These are phyloP conservation scores for Conistra vaccinii DNA, from an alignment of 2,888 invertebrate genomes.

Conservation along the genomic window DNA sequence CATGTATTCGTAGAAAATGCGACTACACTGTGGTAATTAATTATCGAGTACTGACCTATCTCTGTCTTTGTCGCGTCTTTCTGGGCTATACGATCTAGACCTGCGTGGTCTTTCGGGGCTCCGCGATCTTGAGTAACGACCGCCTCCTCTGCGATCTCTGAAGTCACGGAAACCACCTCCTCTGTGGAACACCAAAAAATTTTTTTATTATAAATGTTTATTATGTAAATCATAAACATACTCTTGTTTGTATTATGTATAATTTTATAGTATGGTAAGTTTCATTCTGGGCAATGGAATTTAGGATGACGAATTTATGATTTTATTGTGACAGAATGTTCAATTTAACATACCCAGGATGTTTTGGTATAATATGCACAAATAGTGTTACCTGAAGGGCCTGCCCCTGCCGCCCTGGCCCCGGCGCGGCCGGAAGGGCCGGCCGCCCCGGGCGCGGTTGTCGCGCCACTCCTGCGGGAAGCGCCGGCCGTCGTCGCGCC, in stretches of 20 bases:
- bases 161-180: constrained; percentile 92
- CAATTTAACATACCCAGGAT: too few species aligned
- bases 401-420: constrained; percentile 85
- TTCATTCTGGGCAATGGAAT: background rate
- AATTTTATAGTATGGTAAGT: background rate
- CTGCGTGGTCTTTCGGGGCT: constrained; percentile 87
- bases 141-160: constrained; percentile 92
- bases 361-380: background rate
- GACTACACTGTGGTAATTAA: background rate
- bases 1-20: background rate
- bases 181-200: constrained; percentile 56
- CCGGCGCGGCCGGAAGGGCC: constrained; percentile 84
- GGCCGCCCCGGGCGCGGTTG: constrained; percentile 81
- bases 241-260: background rate
- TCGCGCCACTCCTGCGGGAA: constrained; percentile 81
- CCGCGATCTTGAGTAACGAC: constrained; percentile 90
- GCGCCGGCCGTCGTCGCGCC: constrained; percentile 81
- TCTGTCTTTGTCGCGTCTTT: constrained; percentile 87
- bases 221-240: background rate
- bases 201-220: background rate
- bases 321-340: background rate
- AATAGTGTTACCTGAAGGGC: constrained; percentile 81
- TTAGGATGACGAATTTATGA: background rate
- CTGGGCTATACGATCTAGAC: constrained; percentile 88
- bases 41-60: constrained; percentile 84